Conservation (phyloP, 2,797 vertebrate species). For the Menidia menidia region DNA sequence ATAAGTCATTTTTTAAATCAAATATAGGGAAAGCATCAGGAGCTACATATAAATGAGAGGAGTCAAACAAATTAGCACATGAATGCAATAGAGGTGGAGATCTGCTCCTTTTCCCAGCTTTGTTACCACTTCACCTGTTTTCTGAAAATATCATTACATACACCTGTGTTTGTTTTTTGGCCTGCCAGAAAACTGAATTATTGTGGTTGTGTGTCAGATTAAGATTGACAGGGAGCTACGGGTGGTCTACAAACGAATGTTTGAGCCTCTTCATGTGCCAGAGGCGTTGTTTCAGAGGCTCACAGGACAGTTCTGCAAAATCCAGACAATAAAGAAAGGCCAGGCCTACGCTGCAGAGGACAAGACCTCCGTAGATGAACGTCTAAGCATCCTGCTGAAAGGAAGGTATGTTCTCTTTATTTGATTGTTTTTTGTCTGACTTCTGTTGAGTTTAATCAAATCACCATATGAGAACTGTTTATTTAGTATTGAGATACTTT, state of each 20-base stretch:
- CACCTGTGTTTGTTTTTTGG: background rate
- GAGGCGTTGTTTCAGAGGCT: conserved; percentile 93
- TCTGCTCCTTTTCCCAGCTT: too few species aligned
- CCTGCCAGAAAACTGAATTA: background rate
- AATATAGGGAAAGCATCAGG: too few species aligned
- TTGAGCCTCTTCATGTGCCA: conserved; percentile 93
- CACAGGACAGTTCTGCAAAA: conserved; percentile 97
- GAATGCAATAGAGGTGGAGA: too few species aligned
- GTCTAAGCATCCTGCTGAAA: conserved; percentile 95
- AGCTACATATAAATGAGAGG: too few species aligned
- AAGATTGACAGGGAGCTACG: conserved; percentile 95
- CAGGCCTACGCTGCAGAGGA: conserved; percentile 95
- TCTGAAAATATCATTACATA: too few species aligned
- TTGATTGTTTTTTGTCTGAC: background rate
- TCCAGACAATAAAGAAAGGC: conserved; percentile 91
- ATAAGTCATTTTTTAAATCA: background rate
- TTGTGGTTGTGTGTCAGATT: conserved; percentile 82
- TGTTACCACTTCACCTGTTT: too few species aligned
- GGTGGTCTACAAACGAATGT: conserved; percentile 92
- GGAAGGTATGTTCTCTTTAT: conserved; percentile 88
- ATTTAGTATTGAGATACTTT: too few species aligned
- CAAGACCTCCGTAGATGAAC: conserved; percentile 96
- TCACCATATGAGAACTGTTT: too few species aligned
- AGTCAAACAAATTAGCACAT: too few species aligned
- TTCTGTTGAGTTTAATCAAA: background rate